A percentile compares a stretch with the other conserved stretches of the same genome.
These are phyloP conservation scores for Diorhabda elongata DNA, from an alignment of 1,140 invertebrate genomes.

Conservation along the genomic window DNA sequence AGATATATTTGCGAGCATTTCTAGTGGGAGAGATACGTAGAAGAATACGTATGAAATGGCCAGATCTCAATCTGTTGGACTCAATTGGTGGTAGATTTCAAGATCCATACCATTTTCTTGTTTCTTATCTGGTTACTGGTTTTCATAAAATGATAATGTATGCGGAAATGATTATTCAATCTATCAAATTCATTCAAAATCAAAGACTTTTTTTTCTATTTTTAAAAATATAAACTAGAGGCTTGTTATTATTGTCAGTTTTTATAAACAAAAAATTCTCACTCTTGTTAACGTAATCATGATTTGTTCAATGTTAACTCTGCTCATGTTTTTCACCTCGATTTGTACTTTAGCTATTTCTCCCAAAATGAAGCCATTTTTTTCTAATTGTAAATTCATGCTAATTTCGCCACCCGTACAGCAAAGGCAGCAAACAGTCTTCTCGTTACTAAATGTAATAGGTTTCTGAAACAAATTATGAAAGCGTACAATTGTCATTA, in stretches of 20 bases:
- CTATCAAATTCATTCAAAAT: background rate
- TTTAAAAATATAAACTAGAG: background rate
- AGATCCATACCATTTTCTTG: background rate
- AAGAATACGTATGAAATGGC: too few species aligned
- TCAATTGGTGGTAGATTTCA: background rate
- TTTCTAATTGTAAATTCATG: slow-evolving; percentile 11
- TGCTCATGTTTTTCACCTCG: slow-evolving; percentile 13
- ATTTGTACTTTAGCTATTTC: slow-evolving; percentile 13
- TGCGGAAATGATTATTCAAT: background rate
- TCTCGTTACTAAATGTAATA: slow-evolving; percentile 10
- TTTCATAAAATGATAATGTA: background rate
- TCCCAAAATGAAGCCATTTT: slow-evolving; percentile 19
- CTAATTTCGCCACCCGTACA: slow-evolving; percentile 18
- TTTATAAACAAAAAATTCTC: background rate
- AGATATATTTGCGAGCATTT: too few species aligned
- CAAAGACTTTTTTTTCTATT: background rate
- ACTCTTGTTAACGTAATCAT: slow-evolving; percentile 7
- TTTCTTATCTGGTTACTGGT: background rate
- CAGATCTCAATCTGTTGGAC: too few species aligned
- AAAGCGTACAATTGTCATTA: too few species aligned
- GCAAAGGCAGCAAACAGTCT: slow-evolving; percentile 22
- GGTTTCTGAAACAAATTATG: slow-evolving; percentile 10
- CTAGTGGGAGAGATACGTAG: too few species aligned
- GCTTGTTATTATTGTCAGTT: too few species aligned
- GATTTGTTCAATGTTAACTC: slow-evolving; percentile 11